phyloP scores from a whole-genome alignment of 2,113 vertebrate genomes.

The Oreotragus oreotragus region DNA sequence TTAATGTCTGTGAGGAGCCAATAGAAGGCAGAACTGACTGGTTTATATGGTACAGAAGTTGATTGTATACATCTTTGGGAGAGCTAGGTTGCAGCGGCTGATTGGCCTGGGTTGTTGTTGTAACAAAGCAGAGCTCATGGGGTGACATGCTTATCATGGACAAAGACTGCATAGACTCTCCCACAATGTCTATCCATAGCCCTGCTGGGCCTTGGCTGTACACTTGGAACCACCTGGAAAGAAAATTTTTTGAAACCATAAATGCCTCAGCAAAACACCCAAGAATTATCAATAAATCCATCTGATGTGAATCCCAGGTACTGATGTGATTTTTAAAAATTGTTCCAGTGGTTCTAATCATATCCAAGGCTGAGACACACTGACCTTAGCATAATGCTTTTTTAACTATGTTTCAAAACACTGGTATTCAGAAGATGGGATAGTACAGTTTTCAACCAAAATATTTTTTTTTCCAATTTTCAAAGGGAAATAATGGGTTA shows the following conservation, averaged over 20 bases:
- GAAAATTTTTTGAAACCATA: background rate
- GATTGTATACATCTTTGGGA: background rate
- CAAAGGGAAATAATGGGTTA: background rate
- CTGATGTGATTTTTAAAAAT: background rate
- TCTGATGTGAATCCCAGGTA: background rate
- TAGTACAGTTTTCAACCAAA: background rate
- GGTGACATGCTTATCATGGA: background rate
- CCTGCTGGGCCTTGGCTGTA: background rate
- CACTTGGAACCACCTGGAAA: background rate
- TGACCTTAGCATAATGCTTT: background rate
- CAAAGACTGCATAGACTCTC: background rate
- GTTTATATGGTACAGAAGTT: background rate
- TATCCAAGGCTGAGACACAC: background rate
- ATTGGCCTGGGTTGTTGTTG: background rate
- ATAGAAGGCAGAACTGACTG: background rate
- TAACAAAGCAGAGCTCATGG: background rate
- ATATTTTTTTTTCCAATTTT: background rate
- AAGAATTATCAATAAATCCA: background rate
- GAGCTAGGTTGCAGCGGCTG: background rate
- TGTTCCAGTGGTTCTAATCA: background rate
- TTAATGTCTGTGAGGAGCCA: background rate
- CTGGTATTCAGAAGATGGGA: background rate
- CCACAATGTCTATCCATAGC: background rate
- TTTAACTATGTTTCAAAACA: background rate
- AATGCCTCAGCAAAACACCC: background rate